Evolutionary conservation across 2,797 vertebrate species (phyloP), one percentile per base, ranked within the genome.

Genomic region (Leptatherina wallacei): DNA sequence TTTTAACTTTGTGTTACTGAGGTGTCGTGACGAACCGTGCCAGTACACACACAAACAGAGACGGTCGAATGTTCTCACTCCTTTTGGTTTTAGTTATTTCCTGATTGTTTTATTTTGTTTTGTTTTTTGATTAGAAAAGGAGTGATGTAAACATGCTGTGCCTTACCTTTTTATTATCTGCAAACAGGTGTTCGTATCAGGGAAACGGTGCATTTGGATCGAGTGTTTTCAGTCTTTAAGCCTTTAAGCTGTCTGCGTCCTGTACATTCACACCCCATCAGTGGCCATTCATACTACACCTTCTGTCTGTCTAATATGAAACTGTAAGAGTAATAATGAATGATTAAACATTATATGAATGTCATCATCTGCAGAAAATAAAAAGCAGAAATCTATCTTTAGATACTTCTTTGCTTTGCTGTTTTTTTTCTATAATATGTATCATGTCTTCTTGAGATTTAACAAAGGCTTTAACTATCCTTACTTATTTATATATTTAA

Each of bases 161-260:
- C 94, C 93, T 95, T 94, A 93, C 71, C 81, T 86, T 86, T 32
- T 82, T 78, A 78, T 84, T 81, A 83, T 85, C 77, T 82, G 77
- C 29, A 2, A 84, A 72, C 82, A 82, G 80, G 52, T 82, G 74
- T 67, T 63, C 78, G 75, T 85, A 87, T 91, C 92, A 91, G 88
- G 86, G 87, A 89, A 79, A 77, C 81, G 78, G 87, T 91, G 71
- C 77, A 78, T 84, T 78, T 69, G 20, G 22, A 22, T 57, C 63
- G 77, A 75, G 58, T 69, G 29, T 69, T 63, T 68, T 75, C 51
- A 55, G 35, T 73, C 49, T 80, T 67, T 74, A 74, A 71, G 78
- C 69, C 77, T 72, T 64, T 65, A 65, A 36, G 61, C 68, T 20
- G 69, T 80, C 73, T 68, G 75, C 42, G 70, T 77, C 57, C 77